These are phyloP conservation scores for Cephonodes hylas DNA, from an alignment of 2,888 invertebrate species.

Conservation along the genomic window DNA sequence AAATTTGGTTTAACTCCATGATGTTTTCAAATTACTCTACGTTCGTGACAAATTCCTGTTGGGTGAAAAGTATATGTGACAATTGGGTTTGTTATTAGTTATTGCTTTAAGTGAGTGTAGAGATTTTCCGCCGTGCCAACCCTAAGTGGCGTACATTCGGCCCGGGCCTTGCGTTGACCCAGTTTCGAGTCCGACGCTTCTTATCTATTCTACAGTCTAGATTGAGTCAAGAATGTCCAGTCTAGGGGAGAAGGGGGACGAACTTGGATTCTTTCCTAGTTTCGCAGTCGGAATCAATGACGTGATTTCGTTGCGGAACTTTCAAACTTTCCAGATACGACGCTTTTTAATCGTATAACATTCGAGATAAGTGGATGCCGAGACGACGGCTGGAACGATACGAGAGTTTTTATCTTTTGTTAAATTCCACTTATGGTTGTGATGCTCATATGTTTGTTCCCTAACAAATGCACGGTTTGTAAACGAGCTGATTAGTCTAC, in stretches of 20 bases:
- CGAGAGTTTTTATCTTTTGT: conserved; percentile 1
- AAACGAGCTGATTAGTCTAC: not conserved
- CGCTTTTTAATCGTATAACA: conserved; percentile 15
- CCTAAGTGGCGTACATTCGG: conserved; percentile 30
- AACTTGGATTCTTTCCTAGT: conserved; percentile 22
- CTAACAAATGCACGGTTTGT: not conserved
- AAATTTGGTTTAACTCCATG: not conserved
- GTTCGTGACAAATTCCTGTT: no score
- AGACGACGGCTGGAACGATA: not conserved
- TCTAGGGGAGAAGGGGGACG: conserved; percentile 14
- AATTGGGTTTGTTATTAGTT: not conserved
- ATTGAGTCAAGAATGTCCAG: conserved; percentile 24
- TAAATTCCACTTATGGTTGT: not conserved
- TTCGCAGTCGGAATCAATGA: conserved; percentile 18
- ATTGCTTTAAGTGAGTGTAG: not conserved
- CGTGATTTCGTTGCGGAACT: conserved; percentile 20
- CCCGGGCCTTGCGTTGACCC: conserved; percentile 37
- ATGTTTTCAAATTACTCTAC: no score
- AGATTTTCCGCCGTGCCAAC: conserved; percentile 3
- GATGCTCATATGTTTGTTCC: not conserved
- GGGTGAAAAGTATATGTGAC: not conserved
- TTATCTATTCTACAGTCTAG: conserved; percentile 29
- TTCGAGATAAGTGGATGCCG: conserved; percentile 5
- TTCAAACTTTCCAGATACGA: conserved; percentile 13
- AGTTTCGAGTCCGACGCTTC: conserved; percentile 31